Conservation (phyloP, 2,113 vertebrate species). For the Alligator mississippiensis region DNA sequence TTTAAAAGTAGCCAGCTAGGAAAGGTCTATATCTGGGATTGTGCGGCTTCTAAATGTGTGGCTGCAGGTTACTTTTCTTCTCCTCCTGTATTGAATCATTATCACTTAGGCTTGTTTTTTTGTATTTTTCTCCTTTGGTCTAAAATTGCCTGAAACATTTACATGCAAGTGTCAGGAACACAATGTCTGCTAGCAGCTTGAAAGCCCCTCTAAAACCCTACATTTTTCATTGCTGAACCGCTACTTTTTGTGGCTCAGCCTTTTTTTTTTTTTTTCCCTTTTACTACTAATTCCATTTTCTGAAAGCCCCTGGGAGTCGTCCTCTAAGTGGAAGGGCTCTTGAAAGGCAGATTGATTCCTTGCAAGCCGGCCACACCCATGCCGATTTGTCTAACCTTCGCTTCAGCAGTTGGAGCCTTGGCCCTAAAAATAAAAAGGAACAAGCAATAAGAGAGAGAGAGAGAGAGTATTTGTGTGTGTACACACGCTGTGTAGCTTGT, state of each 20-base stretch:
- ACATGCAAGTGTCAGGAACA: rapidly evolving
- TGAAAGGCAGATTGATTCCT: not conserved
- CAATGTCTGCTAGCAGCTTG: not conserved
- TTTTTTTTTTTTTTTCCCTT: too few species aligned
- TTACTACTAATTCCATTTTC: not conserved
- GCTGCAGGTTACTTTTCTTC: rapidly evolving
- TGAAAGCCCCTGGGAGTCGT: not conserved
- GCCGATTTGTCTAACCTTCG: not conserved
- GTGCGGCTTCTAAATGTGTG: rapidly evolving
- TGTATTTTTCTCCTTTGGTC: too few species aligned
- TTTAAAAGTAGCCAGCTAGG: rapidly evolving
- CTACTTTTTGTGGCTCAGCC: rapidly evolving
- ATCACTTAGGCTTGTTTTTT: rapidly evolving
- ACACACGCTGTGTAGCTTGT: too few species aligned
- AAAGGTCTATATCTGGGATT: rapidly evolving
- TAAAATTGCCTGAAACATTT: too few species aligned
- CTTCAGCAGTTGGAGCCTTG: not conserved
- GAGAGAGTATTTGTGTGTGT: too few species aligned
- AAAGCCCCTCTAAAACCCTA: rapidly evolving
- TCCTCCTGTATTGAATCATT: not conserved
- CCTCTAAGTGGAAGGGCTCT: not conserved
- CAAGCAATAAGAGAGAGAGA: not conserved
- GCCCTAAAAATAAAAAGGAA: not conserved
- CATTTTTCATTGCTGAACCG: rapidly evolving
- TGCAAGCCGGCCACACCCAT: not conserved